phyloP scores from a whole-genome alignment of 2,113 vertebrate genomes.

The Cinclus mexicanus region DNA sequence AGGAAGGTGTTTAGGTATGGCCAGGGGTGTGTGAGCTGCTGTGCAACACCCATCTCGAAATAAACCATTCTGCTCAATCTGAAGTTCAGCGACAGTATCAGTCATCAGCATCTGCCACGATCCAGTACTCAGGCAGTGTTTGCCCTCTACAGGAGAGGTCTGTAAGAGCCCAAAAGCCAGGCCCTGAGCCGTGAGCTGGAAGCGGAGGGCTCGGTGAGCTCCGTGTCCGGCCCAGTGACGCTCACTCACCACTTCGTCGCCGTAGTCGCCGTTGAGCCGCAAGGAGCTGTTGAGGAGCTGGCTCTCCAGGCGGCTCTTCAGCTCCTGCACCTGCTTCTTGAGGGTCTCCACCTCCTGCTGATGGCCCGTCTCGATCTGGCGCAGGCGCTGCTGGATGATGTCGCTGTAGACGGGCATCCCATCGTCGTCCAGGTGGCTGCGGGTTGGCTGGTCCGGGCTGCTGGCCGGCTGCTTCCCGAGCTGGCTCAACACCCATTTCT shows the following conservation, averaged over 20 bases:
- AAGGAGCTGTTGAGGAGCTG: conserved; percentile 82
- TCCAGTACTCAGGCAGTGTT: accelerated
- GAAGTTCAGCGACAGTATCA: neutral
- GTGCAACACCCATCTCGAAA: neutral
- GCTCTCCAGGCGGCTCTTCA: conserved; percentile 91
- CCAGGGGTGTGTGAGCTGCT: neutral
- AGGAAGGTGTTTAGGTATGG: too few species aligned
- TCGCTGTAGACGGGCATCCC: conserved; percentile 91
- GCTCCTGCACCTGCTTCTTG: conserved; percentile 95
- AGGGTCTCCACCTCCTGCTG: conserved; percentile 94
- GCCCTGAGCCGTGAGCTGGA: neutral
- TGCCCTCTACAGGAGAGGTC: neutral
- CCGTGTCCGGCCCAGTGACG: accelerated
- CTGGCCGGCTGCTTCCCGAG: conserved; percentile 62
- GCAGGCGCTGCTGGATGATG: conserved; percentile 89
- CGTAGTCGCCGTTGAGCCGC: conserved; percentile 87
- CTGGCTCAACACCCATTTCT: conserved; percentile 79
- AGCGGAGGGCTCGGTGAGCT: neutral
- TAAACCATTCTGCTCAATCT: neutral
- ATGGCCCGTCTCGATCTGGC: conserved; percentile 93
- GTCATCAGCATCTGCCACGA: neutral
- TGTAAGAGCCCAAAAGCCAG: neutral
- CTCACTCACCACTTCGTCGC: conserved; percentile 91
- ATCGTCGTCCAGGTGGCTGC: conserved; percentile 91
- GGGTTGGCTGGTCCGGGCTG: conserved; percentile 87